Percentiles rank a stretch among this genome's conserved stretches.
Evolutionary conservation across 2,113 vertebrate species (phyloP).

Genomic region (Echinops telfairi): DNA sequence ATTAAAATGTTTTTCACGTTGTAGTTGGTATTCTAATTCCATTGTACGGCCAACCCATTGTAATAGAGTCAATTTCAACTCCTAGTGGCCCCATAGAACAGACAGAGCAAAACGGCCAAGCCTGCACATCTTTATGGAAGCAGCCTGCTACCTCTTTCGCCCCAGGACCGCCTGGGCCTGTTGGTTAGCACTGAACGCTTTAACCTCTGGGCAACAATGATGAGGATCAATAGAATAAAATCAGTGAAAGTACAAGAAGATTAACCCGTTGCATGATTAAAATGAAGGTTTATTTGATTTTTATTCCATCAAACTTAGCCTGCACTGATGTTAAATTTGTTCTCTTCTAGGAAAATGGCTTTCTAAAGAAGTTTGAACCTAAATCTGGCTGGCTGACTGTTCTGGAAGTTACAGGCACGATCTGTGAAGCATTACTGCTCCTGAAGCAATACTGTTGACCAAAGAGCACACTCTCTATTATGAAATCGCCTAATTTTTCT

Average conservation of each 20-base stretch:
- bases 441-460: slow-evolving; percentile 85
- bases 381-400: slow-evolving; percentile 82
- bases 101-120: not conserved
- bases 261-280: not conserved
- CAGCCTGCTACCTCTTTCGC: not conserved
- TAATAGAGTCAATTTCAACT: not conserved
- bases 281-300: not conserved
- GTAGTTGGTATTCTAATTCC: not conserved
- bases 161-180: not conserved
- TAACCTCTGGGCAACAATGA: not conserved
- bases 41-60: not conserved
- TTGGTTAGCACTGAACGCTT: not conserved
- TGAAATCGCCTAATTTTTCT: not conserved
- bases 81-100: not conserved
- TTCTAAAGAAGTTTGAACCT: slow-evolving; percentile 86
- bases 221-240: not conserved
- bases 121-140: not conserved
- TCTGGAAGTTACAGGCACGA: slow-evolving; percentile 78
- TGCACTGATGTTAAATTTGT: not conserved
- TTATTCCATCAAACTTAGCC: not conserved
- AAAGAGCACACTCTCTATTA: not conserved
- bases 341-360: slow-evolving; percentile 86
- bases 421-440: slow-evolving; percentile 76
- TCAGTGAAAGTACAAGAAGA: too few relatives aligned
- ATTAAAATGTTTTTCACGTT: not conserved